These are phyloP conservation scores for Avahi laniger DNA, from an alignment of 2,797 vertebrate genomes.

Conservation along the genomic window DNA sequence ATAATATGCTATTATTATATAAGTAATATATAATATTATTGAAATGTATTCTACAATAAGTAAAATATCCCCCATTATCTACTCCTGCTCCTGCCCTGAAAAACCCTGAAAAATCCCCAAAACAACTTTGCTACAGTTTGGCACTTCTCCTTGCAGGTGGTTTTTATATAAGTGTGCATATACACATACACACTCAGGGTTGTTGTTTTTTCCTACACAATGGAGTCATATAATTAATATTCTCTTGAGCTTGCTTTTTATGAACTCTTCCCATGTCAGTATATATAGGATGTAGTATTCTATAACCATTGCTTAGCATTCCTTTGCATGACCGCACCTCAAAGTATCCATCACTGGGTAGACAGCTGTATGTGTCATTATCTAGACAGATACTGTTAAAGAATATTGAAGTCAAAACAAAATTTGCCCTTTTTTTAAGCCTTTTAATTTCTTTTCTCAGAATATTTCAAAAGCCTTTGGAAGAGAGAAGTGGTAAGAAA, in stretches of 20 bases:
- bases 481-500: background rate
- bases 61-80: background rate
- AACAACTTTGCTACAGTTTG: background rate
- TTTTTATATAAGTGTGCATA: background rate
- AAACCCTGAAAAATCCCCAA: background rate
- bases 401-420: background rate
- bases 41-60: background rate
- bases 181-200: background rate
- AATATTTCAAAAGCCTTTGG: background rate
- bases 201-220: background rate
- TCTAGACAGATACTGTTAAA: background rate
- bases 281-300: background rate
- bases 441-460: background rate
- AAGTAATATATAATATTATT: background rate
- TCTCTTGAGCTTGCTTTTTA: background rate
- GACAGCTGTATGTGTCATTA: background rate
- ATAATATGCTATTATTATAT: background rate
- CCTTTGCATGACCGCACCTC: background rate
- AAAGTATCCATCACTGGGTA: background rate
- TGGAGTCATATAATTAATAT: background rate
- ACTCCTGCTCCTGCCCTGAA: background rate
- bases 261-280: background rate
- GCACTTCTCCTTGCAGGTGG: no score
- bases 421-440: background rate
- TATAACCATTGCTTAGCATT: background rate